Evolutionary conservation across 1,140 invertebrate species (phyloP), one percentile per base, ranked within the genome.

Genomic region (Schlechtendalia chinensis): DNA sequence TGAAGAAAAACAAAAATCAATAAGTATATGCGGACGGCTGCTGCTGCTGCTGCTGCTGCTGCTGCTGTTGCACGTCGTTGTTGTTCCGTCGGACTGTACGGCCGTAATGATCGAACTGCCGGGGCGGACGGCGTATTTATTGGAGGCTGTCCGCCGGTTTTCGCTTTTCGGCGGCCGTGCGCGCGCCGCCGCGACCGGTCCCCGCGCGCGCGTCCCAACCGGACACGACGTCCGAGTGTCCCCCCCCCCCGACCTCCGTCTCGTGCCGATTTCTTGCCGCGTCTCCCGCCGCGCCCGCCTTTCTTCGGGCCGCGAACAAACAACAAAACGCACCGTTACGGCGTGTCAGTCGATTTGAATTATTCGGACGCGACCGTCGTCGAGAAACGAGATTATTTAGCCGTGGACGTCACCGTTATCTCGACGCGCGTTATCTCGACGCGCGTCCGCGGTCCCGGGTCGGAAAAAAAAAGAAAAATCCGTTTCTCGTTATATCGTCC

Each of bases 71-170:
- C 1, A n/a, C 39, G 0, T 45, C 24, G 0, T 54, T 75, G 74
- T 77, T 58, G 74, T 45, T 77, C 53, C n/a, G 59, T 29, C 24
- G 75, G 61, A 59, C 75, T 50, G 58, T 63, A 50, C 56, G 39
- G n/a, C 39, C 50, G 32, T 63, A 79, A 79, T 79, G 75, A 79
- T 19, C 5, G 22, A 77, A 50, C 5, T 47, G 10, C 45, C 53
- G 58, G 75, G 75, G 75, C 75, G 58, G 75, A 39, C 58, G 75
- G n/a, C 56, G 75, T 79, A 61, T 79, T 79, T 79, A 79, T 61
- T 22, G 56, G 56, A 77, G 32, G 27, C 54, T 77, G 75, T 17
- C 22, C 58, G 58, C 56, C 75, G 39, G 75, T 63, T 79, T 59
- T 63, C 75, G 75, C 75, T 79, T 79, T 79, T 79, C 8, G 27